A percentile compares a stretch with the other conserved stretches of the same genome.
Conservation (phyloP, 2,797 vertebrate species). For the Danio jaintianensis region DNA sequence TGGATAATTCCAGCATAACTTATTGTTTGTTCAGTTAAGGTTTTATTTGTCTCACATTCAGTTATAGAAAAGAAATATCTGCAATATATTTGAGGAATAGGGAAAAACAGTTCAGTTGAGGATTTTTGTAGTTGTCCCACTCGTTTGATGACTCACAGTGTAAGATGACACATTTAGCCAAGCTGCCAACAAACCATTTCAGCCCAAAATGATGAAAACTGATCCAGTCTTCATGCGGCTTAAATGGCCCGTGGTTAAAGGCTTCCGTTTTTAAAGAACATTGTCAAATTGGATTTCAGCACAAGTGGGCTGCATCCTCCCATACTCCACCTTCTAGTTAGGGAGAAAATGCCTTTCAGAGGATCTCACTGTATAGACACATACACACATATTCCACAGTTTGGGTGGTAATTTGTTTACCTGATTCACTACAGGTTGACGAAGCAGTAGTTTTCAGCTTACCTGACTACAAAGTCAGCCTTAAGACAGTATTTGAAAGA, state of each 20-base stretch:
- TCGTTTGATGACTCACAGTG: conserved; percentile 27
- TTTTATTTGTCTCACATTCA: not conserved
- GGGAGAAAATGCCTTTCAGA: not conserved
- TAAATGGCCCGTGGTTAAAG: not conserved
- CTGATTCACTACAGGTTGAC: not conserved
- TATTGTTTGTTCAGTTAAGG: not conserved
- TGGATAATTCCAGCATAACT: not conserved
- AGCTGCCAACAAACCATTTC: not conserved
- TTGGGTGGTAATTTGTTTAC: not conserved
- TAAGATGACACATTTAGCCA: conserved; percentile 30
- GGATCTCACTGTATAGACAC: conserved; percentile 7
- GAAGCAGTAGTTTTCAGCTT: not conserved
- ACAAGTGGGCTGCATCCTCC: not conserved
- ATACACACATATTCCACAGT: not conserved
- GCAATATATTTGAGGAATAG: not conserved
- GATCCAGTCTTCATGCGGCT: conserved; percentile 16
- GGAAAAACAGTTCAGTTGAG: not conserved
- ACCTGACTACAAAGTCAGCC: not conserved
- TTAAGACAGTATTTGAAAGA: not conserved
- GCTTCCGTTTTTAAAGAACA: conserved; percentile 12
- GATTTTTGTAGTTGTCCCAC: not conserved
- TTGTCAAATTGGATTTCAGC: conserved; percentile 28
- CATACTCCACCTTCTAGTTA: too few species aligned
- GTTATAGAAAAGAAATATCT: not conserved
- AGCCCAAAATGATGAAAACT: conserved; percentile 10